Conservation (phyloP, 2,888 invertebrate genomes). For the Heliconius erato region DNA sequence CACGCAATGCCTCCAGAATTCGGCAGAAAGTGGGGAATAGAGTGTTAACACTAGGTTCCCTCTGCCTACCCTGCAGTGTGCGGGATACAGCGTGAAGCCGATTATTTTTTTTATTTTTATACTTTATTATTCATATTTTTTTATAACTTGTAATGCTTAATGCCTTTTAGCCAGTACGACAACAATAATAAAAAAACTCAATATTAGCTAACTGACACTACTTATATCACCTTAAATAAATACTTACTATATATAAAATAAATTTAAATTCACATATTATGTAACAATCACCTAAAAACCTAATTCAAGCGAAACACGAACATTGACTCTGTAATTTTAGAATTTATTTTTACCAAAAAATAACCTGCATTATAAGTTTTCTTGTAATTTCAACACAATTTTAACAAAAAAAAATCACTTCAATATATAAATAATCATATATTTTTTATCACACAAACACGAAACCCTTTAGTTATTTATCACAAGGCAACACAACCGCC, state of each 20-base stretch:
- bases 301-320: slow-evolving; percentile 29
- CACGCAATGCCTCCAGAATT: too few species aligned
- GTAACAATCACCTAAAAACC: slow-evolving; percentile 32
- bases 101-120: too few species aligned
- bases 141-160: neutral
- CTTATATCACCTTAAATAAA: neutral
- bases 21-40: too few species aligned
- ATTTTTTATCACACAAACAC: slow-evolving; percentile 12
- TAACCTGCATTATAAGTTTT: neutral
- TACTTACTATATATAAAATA: slow-evolving; percentile 36
- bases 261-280: slow-evolving; percentile 28
- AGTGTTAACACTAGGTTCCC: too few species aligned
- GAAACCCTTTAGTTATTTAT: slow-evolving; percentile 60
- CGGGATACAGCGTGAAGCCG: too few species aligned
- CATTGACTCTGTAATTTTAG: slow-evolving; percentile 46
- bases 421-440: neutral
- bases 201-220: neutral
- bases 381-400: neutral
- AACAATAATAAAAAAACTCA: neutral
- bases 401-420: neutral
- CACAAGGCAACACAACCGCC: slow-evolving; percentile 60
- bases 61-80: too few species aligned
- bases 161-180: neutral
- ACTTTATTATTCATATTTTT: neutral
- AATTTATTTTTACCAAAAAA: neutral